phyloP scores from a whole-genome alignment of 2,888 invertebrate genomes.

The Eupithecia pulchellata region DNA sequence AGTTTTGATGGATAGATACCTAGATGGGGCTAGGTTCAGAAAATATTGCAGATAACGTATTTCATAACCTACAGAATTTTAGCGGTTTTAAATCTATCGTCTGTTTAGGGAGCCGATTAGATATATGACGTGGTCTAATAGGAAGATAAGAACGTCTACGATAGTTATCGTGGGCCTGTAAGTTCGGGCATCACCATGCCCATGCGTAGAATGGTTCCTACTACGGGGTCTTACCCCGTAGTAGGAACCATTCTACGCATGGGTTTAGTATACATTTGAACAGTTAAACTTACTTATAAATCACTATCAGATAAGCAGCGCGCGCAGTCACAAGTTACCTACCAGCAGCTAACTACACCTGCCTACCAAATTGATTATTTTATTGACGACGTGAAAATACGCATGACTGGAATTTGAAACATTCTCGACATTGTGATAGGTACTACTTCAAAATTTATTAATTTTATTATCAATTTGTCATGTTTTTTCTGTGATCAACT shows the following conservation, averaged over 20 bases:
- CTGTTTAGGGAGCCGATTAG: neutral
- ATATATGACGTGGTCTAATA: neutral
- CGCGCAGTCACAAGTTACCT: neutral
- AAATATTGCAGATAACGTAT: too few relatives aligned
- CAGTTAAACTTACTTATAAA: too few relatives aligned
- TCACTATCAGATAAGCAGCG: neutral
- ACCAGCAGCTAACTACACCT: too few relatives aligned
- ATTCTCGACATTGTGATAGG: too few relatives aligned
- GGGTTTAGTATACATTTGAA: too few relatives aligned
- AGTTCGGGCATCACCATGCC: too few relatives aligned
- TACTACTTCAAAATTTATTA: neutral
- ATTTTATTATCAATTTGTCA: neutral
- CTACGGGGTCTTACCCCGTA: too few relatives aligned
- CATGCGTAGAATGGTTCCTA: too few relatives aligned
- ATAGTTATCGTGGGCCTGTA: neutral
- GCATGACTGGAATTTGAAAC: conserved; percentile 15
- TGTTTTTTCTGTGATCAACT: neutral
- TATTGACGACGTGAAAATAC: neutral
- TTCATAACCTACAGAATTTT: too few relatives aligned
- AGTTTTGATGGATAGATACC: neutral
- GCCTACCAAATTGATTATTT: neutral
- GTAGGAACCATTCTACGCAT: too few relatives aligned
- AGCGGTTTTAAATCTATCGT: neutral
- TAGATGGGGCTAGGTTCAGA: neutral
- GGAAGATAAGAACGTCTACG: conserved; percentile 25